These are phyloP conservation scores for Mallotus villosus DNA, from an alignment of 2,797 vertebrate species.

Conservation along the genomic window DNA sequence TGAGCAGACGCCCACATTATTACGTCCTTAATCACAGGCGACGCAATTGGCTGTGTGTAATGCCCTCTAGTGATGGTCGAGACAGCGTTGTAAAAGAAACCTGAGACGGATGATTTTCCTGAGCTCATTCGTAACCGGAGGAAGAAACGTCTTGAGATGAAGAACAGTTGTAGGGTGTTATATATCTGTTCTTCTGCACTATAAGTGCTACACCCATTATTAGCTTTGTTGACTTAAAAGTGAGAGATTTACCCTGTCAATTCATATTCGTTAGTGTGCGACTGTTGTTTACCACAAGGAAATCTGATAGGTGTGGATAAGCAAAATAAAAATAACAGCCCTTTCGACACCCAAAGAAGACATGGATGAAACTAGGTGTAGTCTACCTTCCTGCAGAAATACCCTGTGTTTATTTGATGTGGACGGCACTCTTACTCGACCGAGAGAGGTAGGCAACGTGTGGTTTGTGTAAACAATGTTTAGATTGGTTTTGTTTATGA, in stretches of 20 bases:
- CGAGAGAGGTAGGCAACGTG: constrained; percentile 83
- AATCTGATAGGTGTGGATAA: background rate
- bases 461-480: background rate
- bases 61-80: background rate
- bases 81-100: constrained; percentile 16
- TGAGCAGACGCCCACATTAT: constrained; percentile 35
- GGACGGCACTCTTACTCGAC: constrained; percentile 90
- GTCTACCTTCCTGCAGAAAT: constrained; percentile 53
- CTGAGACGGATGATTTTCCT: background rate
- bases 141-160: background rate
- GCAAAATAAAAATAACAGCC: background rate
- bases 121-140: constrained; percentile 5
- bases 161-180: background rate
- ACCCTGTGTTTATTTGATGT: constrained; percentile 93
- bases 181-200: background rate
- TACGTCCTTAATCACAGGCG: constrained; percentile 31
- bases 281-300: background rate
- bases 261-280: too few species aligned
- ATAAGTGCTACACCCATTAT: background rate
- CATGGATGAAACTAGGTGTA: constrained; percentile 57
- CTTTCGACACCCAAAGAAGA: constrained; percentile 10
- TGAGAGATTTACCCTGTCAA: background rate
- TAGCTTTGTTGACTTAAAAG: background rate
- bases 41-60: constrained; percentile 60
- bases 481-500: background rate